These are phyloP conservation scores for Tipula unca DNA, from an alignment of 2,888 invertebrate species.

Conservation along the genomic window DNA sequence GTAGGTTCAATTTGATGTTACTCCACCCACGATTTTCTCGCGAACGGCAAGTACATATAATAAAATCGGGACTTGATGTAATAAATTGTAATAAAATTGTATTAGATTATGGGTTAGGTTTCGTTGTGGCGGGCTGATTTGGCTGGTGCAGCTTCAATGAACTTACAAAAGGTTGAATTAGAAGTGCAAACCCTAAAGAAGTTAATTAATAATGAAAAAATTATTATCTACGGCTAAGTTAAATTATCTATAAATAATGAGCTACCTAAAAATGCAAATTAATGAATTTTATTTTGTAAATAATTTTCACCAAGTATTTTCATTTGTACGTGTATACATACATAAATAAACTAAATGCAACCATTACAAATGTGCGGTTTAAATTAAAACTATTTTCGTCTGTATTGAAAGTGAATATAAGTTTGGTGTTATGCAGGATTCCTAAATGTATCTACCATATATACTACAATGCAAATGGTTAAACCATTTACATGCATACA, in stretches of 20 bases:
- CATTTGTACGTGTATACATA: background rate
- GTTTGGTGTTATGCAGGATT: background rate
- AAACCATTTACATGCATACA: background rate
- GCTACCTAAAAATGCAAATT: background rate
- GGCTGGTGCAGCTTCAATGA: too few relatives aligned
- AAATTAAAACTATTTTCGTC: background rate
- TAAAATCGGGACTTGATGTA: too few relatives aligned
- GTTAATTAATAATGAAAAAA: background rate
- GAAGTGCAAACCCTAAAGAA: too few relatives aligned
- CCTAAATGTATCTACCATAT: background rate
- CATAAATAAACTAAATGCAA: background rate
- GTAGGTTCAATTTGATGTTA: too few relatives aligned
- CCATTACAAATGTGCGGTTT: background rate
- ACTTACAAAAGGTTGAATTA: too few relatives aligned
- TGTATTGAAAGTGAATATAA: background rate
- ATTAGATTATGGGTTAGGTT: too few relatives aligned
- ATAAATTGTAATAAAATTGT: too few relatives aligned
- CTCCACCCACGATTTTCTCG: too few relatives aligned
- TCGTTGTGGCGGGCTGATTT: too few relatives aligned
- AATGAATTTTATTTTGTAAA: background rate
- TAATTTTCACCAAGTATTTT: background rate
- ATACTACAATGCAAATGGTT: background rate
- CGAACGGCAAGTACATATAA: too few relatives aligned
- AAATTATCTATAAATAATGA: background rate
- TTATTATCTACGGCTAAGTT: background rate